These are phyloP conservation scores for Eulacestoma nigropectus DNA, from an alignment of 2,113 vertebrate species.

Conservation along the genomic window DNA sequence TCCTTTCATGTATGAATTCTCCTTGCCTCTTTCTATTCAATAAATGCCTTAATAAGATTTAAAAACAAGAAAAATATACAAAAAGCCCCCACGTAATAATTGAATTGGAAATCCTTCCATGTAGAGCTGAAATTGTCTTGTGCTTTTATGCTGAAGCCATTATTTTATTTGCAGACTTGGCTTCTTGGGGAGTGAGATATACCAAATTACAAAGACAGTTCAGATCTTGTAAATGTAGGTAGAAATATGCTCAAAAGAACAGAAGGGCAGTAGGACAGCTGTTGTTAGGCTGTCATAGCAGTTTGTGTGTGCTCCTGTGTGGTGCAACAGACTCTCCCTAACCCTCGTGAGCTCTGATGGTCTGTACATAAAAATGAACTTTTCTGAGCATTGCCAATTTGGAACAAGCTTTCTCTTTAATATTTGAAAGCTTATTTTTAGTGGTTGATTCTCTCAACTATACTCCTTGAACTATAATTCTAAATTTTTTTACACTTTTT, in stretches of 20 bases:
- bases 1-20: background rate
- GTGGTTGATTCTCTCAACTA: background rate
- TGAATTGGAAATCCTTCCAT: background rate
- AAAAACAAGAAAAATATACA: background rate
- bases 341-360: accelerated
- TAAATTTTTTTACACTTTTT: background rate
- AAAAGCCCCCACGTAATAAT: background rate
- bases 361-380: background rate
- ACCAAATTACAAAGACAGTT: background rate
- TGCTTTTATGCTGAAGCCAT: background rate
- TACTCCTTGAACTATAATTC: background rate
- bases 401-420: background rate
- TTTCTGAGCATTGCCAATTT: background rate
- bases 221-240: background rate
- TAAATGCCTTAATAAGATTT: background rate
- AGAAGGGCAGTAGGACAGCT: background rate
- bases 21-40: background rate
- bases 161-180: background rate
- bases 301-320: background rate
- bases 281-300: background rate
- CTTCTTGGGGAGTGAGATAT: background rate
- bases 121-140: background rate
- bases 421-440: background rate
- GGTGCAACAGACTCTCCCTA: background rate
- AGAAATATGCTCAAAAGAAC: background rate